Evolutionary conservation across 2,797 vertebrate species (phyloP).

Genomic region (Falco berigora): DNA sequence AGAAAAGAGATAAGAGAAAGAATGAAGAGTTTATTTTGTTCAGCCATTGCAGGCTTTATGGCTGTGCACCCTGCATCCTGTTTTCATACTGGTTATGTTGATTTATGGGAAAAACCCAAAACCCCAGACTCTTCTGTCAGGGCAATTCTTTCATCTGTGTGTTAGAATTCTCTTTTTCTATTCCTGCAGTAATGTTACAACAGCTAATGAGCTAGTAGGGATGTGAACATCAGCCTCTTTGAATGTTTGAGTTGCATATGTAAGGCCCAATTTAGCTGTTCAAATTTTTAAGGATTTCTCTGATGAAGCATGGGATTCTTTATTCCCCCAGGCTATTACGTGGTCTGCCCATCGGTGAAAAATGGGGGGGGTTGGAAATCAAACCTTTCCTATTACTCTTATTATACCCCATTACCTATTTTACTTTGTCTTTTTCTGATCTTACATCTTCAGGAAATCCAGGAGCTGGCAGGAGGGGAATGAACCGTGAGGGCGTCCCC

Average conservation of each 20-base stretch:
- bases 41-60: not conserved
- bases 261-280: not conserved
- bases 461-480: slow-evolving; percentile 88
- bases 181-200: not conserved
- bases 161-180: not conserved
- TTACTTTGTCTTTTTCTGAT: not conserved
- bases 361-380: not conserved
- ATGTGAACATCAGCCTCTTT: not conserved
- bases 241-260: not conserved
- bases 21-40: not conserved
- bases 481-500: slow-evolving; percentile 97
- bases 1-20: not conserved
- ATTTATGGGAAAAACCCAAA: not conserved
- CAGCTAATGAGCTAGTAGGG: not conserved
- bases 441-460: slow-evolving; percentile 33
- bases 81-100: not conserved
- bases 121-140: not conserved
- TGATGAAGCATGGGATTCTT: not conserved
- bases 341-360: not conserved
- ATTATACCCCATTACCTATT: not conserved
- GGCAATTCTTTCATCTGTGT: slow-evolving; percentile 3
- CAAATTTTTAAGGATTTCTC: not conserved
- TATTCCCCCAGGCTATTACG: not conserved
- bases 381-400: not conserved
- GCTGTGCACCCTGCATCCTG: not conserved